These are phyloP conservation scores for Pantherophis alleghaniensis DNA, from an alignment of 2,797 vertebrate genomes.

Conservation along the genomic window DNA sequence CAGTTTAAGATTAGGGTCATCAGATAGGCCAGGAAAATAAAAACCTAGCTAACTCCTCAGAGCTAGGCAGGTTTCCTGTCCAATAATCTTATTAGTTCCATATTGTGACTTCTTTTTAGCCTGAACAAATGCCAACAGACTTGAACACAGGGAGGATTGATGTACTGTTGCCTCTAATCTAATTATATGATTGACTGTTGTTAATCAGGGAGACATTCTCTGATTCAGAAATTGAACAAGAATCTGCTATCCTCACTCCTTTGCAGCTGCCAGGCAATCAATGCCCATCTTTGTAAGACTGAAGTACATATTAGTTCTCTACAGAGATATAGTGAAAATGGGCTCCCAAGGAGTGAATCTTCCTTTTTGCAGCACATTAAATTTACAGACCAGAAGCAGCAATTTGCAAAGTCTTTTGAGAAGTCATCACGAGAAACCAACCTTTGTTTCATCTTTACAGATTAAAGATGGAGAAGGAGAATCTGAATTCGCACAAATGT, in stretches of 20 bases:
- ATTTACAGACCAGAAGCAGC: background rate
- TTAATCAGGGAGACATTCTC: background rate
- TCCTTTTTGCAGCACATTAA: background rate
- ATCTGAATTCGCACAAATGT: background rate
- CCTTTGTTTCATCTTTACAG: background rate
- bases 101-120: background rate
- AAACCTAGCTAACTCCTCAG: background rate
- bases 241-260: background rate
- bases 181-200: background rate
- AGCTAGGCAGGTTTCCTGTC: background rate
- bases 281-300: background rate
- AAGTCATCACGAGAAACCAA: background rate
- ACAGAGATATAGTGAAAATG: background rate
- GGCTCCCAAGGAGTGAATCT: background rate
- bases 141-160: background rate
- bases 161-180: background rate
- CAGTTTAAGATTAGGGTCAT: background rate
- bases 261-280: background rate
- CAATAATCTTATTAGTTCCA: slow-evolving; percentile 1
- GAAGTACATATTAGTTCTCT: background rate
- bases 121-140: background rate
- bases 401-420: background rate
- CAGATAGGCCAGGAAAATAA: background rate
- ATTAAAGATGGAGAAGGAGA: background rate
- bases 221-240: background rate